Evolutionary conservation across 2,113 vertebrate genomes (phyloP).

Genomic region (Ammodytes marinus): DNA sequence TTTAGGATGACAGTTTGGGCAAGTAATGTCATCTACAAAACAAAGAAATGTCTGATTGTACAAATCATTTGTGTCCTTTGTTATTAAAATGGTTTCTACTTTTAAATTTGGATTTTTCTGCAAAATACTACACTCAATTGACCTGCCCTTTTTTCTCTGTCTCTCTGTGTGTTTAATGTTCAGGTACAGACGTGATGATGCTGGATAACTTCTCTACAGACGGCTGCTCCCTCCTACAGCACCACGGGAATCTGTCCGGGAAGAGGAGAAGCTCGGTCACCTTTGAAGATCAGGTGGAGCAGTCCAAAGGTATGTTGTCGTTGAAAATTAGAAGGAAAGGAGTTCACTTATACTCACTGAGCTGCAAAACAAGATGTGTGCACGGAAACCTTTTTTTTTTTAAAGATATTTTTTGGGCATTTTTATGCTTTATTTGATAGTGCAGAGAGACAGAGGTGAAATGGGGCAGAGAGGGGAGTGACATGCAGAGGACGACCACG

Average conservation of each 20-base stretch:
- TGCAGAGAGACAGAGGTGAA: too few relatives aligned
- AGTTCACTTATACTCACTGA: background rate
- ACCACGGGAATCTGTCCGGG: conserved; percentile 78
- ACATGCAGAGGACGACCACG: too few relatives aligned
- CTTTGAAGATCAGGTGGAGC: conserved; percentile 96
- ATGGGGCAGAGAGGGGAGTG: too few relatives aligned
- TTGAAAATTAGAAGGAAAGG: conserved; percentile 16
- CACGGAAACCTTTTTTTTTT: too few relatives aligned
- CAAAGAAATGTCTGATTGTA: background rate
- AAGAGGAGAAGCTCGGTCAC: conserved; percentile 96
- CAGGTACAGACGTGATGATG: conserved; percentile 96
- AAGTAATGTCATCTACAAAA: conserved; percentile 46
- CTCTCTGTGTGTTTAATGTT: background rate
- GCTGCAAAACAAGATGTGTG: too few relatives aligned
- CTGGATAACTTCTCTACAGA: conserved; percentile 92
- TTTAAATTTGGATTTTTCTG: background rate
- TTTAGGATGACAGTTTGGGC: conserved; percentile 1
- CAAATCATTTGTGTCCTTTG: background rate
- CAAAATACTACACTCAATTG: background rate
- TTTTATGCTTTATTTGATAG: too few relatives aligned
- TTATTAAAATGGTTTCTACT: background rate
- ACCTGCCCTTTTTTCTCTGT: background rate
- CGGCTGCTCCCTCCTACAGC: conserved; percentile 74
- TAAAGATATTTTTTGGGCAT: too few relatives aligned
- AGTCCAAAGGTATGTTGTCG: conserved; percentile 87